Percentiles rank a stretch among this genome's conserved stretches.
phyloP scores from a whole-genome alignment of 2,797 vertebrate species.

The Chlorospingus semifuscus region DNA sequence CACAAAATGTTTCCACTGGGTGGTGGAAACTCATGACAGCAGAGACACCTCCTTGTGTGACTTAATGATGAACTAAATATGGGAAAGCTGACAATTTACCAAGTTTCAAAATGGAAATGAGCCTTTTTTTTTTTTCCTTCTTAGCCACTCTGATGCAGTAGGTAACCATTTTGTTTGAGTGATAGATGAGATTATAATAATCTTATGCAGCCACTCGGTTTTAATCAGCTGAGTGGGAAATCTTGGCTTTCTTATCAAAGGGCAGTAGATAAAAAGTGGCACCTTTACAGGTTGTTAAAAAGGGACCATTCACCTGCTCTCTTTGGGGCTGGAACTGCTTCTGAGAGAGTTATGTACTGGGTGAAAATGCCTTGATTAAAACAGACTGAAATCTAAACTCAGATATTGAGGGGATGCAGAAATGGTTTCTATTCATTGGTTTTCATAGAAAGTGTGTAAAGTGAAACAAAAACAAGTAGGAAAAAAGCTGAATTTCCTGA shows the following conservation, averaged over 20 bases:
- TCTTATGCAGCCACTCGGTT: slow-evolving; percentile 25
- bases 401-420: background rate
- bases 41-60: background rate
- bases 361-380: slow-evolving; percentile 33
- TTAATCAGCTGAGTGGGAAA: slow-evolving; percentile 43
- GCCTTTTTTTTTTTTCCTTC: background rate
- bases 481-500: background rate
- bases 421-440: background rate
- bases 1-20: background rate
- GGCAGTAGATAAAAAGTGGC: slow-evolving; percentile 13
- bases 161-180: slow-evolving; percentile 6
- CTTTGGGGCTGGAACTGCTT: background rate
- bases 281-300: background rate
- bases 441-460: background rate
- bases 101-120: background rate
- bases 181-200: slow-evolving; percentile 3
- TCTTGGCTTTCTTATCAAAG: slow-evolving; percentile 36
- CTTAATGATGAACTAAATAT: background rate
- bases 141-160: background rate
- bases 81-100: background rate
- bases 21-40: background rate
- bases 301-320: background rate
- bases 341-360: background rate
- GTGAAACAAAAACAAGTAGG: background rate
- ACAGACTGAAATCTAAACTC: slow-evolving; percentile 44